These are phyloP conservation scores for Acanthurus lineatus DNA, from an alignment of 2,797 vertebrate genomes.

Conservation along the genomic window DNA sequence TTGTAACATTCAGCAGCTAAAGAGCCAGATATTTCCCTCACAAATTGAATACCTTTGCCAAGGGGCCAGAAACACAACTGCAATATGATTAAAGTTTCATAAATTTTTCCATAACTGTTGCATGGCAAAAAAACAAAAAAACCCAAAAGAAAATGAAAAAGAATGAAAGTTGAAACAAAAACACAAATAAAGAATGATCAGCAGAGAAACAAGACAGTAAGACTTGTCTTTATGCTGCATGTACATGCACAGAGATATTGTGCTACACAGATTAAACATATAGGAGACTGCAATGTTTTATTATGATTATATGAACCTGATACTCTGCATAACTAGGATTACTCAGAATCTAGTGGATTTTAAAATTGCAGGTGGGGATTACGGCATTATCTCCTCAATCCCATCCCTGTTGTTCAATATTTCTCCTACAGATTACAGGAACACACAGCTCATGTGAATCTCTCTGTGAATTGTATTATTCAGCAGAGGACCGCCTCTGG, in stretches of 20 bases:
- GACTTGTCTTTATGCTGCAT: neutral
- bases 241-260: neutral
- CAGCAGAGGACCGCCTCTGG: constrained; percentile 15
- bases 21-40: too few species aligned
- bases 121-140: too few species aligned
- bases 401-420: constrained; percentile 43
- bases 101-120: too few species aligned
- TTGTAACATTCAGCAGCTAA: too few species aligned
- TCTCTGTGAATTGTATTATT: constrained; percentile 45
- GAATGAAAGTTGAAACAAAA: neutral
- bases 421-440: constrained; percentile 60
- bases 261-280: neutral
- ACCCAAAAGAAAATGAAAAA: too few species aligned
- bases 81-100: too few species aligned
- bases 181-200: neutral
- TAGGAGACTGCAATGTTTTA: constrained; percentile 21
- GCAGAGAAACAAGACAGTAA: neutral
- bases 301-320: constrained; percentile 16
- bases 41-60: too few species aligned
- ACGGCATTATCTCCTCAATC: constrained; percentile 49
- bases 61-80: too few species aligned
- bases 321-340: constrained; percentile 43
- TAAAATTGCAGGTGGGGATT: constrained; percentile 66
- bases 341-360: constrained; percentile 44
- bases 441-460: constrained; percentile 17